A percentile compares a stretch with the other conserved stretches of the same genome.
Conservation (phyloP, 2,797 vertebrate genomes). For the Mycteria americana region DNA sequence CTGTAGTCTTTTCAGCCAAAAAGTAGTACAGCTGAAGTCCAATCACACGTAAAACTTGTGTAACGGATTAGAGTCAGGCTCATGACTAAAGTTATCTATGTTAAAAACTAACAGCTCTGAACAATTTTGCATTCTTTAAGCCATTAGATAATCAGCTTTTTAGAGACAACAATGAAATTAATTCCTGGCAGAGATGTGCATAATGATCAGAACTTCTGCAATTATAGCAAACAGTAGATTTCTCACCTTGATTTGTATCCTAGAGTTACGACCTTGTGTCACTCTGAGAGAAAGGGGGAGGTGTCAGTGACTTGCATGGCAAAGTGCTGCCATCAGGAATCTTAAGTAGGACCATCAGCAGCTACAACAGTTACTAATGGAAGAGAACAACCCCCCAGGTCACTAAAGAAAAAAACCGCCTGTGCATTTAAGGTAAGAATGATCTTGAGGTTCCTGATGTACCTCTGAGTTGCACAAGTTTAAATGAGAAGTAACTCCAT, state of each 20-base stretch:
- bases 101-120: background rate
- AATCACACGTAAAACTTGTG: background rate
- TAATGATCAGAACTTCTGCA: background rate
- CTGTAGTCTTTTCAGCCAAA: background rate
- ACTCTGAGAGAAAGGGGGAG: background rate
- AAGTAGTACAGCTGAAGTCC: background rate
- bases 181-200: background rate
- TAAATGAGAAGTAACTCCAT: background rate
- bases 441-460: background rate
- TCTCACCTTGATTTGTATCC: background rate
- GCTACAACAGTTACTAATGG: background rate
- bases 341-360: background rate
- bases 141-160: background rate
- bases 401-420: background rate
- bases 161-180: background rate
- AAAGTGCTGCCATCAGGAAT: background rate
- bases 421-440: background rate
- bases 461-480: background rate
- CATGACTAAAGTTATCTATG: background rate
- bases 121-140: background rate
- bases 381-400: background rate
- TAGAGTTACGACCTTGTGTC: background rate
- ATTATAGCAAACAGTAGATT: background rate
- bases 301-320: background rate
- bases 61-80: background rate